These are phyloP conservation scores for Samia ricini DNA, from an alignment of 1,140 invertebrate genomes.

Conservation along the genomic window DNA sequence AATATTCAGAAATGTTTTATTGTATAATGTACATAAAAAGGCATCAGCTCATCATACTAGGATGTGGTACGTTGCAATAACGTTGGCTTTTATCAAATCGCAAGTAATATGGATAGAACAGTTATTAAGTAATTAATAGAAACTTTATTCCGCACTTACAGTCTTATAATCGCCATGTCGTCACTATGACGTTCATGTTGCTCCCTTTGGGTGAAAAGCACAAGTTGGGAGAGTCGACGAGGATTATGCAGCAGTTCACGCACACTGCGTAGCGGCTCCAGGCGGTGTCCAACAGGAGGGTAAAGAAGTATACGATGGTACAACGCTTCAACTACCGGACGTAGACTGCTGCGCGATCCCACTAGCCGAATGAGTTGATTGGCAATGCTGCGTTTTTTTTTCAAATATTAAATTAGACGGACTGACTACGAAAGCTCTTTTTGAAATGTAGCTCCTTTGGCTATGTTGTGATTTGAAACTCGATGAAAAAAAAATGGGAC, in stretches of 20 bases:
- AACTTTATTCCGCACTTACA: constrained; percentile 89
- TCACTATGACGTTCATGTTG: constrained; percentile 87
- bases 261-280: constrained; percentile 90
- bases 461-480: too few species aligned
- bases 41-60: too few species aligned
- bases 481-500: too few species aligned
- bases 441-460: too few species aligned
- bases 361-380: constrained; percentile 92
- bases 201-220: constrained; percentile 83
- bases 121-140: too few species aligned
- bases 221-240: constrained; percentile 83
- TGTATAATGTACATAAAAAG: too few species aligned
- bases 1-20: too few species aligned
- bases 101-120: too few species aligned
- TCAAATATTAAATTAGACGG: too few species aligned
- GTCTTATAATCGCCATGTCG: constrained; percentile 92
- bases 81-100: too few species aligned
- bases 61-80: too few species aligned
- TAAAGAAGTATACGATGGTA: constrained; percentile 95
- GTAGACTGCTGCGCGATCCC: constrained; percentile 88
- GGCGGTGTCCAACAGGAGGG: constrained; percentile 88
- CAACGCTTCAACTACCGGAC: constrained; percentile 93
- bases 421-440: too few species aligned
- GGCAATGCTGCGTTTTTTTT: constrained; percentile 85
- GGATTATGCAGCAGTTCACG: constrained; percentile 86